Conservation (phyloP, 37 sponge, comb jelly and placozoan genomes). For the Ephydatia muelleri region DNA sequence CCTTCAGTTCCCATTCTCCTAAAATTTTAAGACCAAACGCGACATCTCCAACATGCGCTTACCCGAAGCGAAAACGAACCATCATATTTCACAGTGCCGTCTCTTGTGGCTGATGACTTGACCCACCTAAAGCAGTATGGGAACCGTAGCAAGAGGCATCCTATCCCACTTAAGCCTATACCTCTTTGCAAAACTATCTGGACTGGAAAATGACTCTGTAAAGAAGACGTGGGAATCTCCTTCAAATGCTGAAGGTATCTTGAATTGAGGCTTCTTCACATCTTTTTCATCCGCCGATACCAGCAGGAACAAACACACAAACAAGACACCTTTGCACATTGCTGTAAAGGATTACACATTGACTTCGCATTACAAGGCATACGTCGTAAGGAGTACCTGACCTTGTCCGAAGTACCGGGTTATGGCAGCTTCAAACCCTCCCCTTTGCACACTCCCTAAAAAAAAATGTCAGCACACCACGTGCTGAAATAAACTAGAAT, state of each 20-base stretch:
- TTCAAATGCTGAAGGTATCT: neutral
- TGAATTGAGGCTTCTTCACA: neutral
- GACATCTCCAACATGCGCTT: neutral
- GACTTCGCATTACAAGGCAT: neutral
- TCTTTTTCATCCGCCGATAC: constrained; percentile 14
- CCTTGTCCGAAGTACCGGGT: neutral
- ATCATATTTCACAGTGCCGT: constrained; percentile 88
- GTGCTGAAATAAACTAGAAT: neutral
- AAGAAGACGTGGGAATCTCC: constrained; percentile 67
- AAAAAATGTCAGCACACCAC: neutral
- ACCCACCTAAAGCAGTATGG: constrained; percentile 65
- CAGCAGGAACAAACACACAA: constrained; percentile 12
- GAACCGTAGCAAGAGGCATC: neutral
- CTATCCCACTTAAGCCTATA: neutral
- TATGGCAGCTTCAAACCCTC: neutral
- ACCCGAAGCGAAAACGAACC: constrained; percentile 25
- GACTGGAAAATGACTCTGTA: constrained; percentile 64
- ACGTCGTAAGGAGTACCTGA: no score
- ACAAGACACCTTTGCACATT: neutral
- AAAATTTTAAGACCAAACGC: neutral
- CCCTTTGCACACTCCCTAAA: neutral
- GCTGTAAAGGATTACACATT: neutral
- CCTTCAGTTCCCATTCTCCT: constrained; percentile 81
- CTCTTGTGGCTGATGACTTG: constrained; percentile 75
- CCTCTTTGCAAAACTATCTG: constrained; percentile 12